Conservation (phyloP, 1,140 invertebrate genomes). For the Drosophila jambulina region DNA sequence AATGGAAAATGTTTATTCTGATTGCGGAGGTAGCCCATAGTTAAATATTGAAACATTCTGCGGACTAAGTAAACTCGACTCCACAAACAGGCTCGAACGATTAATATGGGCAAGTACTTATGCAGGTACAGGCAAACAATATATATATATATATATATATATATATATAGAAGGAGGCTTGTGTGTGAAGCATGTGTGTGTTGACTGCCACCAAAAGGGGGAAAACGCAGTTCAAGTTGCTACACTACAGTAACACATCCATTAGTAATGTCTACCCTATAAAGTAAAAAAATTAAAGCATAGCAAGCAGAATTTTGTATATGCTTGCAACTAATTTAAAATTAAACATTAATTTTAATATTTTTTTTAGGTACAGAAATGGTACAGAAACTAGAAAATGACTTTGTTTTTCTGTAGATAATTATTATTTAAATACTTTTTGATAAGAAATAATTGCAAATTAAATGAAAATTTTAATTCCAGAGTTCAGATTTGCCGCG, state of each 20-base stretch:
- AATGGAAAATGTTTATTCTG: not conserved
- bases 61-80: conserved; percentile 17
- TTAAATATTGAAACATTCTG: conserved; percentile 14
- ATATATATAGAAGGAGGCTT: not conserved
- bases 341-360: no score
- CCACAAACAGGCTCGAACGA: not conserved
- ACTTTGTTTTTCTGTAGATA: no score
- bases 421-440: no score
- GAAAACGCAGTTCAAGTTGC: conserved; percentile 13
- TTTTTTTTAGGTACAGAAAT: no score
- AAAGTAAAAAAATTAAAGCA: not conserved
- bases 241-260: no score
- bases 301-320: not conserved
- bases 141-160: not conserved
- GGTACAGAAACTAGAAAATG: no score
- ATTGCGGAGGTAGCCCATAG: not conserved
- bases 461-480: no score
- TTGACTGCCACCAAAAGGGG: conserved; percentile 44
- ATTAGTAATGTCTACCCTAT: no score
- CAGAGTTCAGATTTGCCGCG: no score
- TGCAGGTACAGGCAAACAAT: conserved; percentile 5
- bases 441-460: no score
- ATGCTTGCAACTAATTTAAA: not conserved
- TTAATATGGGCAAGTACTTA: not conserved
- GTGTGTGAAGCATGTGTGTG: not conserved